Evolutionary conservation across 2,797 vertebrate genomes (phyloP), one percentile per base, ranked within the genome.

Genomic region (Danio albolineatus): DNA sequence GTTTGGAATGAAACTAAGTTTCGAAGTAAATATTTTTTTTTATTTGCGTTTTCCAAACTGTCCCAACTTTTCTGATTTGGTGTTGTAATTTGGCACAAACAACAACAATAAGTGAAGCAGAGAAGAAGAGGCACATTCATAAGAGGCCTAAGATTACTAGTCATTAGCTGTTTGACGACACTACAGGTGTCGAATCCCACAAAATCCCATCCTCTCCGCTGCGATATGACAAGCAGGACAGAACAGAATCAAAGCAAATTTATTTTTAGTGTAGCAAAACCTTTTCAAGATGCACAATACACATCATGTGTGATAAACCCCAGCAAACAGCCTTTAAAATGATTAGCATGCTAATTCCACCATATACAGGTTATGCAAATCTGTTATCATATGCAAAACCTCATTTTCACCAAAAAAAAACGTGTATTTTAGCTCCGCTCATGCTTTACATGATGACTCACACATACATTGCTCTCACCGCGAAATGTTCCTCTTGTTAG

Each of bases 321-420:
- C 7, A n/a, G 73, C 41, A 62, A 76, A 51, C 28, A 39, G 7
- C 38, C n/a, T n/a, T 39, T 60, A 28, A 49, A 43, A 64, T 73
- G 57, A 73, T 46, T 73, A 60, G 59, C 17, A 67, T 43, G 19
- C 64, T 54, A 49, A 81, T 79, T 79, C 77, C n/a, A 73, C 64
- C 38, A 56, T 54, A 78, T 12, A 53, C 44, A 39, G 16, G 46
- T 36, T 44, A 28, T 21, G 49, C 36, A 38, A 79, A 79, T 62
- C 67, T 43, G 59, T 64, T 51, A 39, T 41, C 19, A 69, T 75
- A 85, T 60, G 79, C 64, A 78, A 84, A 85, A 69, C 28, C 28
- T 51, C 28, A 57, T 76, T 61, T 76, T 70, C 79, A 51, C 48
- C 2, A 19, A 3, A 28, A 75, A 66, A 49, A 38, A 43, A 46